Percentiles rank a stretch among this genome's conserved stretches.
Evolutionary conservation across 2,888 invertebrate genomes (phyloP).

Genomic region (Allolobophora icterica): DNA sequence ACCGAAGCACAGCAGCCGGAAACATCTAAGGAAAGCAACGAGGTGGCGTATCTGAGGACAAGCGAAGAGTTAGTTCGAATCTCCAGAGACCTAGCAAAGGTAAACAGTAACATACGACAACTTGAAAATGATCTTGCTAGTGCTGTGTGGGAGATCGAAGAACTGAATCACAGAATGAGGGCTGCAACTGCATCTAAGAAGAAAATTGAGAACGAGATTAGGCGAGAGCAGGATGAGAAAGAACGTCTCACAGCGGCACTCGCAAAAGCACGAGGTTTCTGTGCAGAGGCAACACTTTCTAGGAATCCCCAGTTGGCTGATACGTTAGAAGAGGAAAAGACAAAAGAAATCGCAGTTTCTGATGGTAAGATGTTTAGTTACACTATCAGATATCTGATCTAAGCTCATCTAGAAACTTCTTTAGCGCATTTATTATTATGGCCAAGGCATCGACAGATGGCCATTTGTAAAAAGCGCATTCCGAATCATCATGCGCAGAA

Average conservation of each 20-base stretch:
- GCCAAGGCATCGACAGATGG: too few species aligned
- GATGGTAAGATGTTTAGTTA: background rate
- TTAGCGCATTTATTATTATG: too few species aligned
- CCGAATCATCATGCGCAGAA: too few species aligned
- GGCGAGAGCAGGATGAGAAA: background rate
- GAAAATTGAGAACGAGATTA: background rate
- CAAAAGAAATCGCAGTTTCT: background rate
- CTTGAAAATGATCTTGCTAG: background rate
- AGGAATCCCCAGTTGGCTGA: background rate
- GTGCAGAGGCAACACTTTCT: background rate
- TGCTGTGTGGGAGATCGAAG: background rate
- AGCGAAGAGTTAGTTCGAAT: background rate
- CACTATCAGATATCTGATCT: too few species aligned
- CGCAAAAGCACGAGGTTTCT: background rate
- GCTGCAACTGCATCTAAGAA: background rate
- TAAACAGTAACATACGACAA: background rate
- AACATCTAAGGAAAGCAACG: too few species aligned
- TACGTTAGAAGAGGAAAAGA: background rate
- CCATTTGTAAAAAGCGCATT: too few species aligned
- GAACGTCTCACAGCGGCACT: background rate
- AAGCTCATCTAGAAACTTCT: too few species aligned
- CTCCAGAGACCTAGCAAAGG: background rate
- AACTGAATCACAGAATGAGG: background rate
- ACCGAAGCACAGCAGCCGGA: too few species aligned
- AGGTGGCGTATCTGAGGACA: background rate